Evolutionary conservation across 2,888 invertebrate species (phyloP).

Genomic region (Euzophera pinguis): DNA sequence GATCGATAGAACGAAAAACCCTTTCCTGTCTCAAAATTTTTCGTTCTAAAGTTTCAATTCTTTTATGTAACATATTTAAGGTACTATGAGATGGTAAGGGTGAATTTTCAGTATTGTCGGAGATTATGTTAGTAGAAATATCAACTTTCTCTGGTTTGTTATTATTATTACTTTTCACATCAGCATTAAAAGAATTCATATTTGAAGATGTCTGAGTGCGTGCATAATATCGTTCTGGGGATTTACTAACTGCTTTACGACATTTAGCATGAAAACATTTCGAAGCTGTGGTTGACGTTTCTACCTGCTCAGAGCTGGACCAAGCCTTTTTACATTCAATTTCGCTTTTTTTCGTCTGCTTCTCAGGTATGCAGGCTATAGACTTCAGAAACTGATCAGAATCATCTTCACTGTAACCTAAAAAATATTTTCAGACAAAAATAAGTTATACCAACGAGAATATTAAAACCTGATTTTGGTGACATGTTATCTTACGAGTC

Average conservation of each 20-base stretch:
- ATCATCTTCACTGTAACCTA: conserved; percentile 49
- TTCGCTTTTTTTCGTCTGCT: conserved; percentile 30
- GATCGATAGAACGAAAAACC: conserved; percentile 58
- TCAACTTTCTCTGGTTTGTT: conserved; percentile 46
- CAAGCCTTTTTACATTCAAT: conserved; percentile 34
- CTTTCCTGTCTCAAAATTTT: conserved; percentile 62
- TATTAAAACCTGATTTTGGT: too few species aligned
- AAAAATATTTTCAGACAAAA: conserved; percentile 20
- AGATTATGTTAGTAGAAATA: conserved; percentile 48
- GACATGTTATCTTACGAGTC: conserved; percentile 41
- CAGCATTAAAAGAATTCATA: conserved; percentile 50
- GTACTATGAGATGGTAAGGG: conserved; percentile 30
- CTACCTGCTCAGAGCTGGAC: conserved; percentile 36
- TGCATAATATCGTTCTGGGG: conserved; percentile 56
- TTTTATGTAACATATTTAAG: conserved; percentile 46
- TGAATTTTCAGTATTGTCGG: conserved; percentile 34
- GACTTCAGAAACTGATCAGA: conserved; percentile 36
- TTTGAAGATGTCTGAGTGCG: conserved; percentile 48
- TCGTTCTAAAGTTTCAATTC: conserved; percentile 57
- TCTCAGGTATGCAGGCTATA: conserved; percentile 33
- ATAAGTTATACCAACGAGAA: not conserved
- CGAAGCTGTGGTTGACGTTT: conserved; percentile 33
- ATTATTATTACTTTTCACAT: conserved; percentile 37
- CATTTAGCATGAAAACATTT: conserved; percentile 36
- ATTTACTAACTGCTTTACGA: conserved; percentile 28